Evolutionary conservation across 2,113 vertebrate species (phyloP).

Genomic region (Triplophysa dalaica): DNA sequence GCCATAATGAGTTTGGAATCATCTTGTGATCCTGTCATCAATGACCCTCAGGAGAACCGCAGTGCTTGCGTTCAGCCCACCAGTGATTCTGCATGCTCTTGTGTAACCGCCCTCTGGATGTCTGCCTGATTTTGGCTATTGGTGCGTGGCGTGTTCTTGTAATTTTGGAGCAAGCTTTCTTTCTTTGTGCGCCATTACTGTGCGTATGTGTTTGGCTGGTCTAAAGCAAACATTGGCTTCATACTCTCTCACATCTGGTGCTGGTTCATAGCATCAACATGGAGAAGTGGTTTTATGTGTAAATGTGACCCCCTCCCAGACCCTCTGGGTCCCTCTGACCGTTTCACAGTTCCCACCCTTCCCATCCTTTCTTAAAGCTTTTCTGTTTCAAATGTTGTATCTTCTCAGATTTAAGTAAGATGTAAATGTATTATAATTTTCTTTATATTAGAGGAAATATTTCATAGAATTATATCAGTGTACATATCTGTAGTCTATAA

Average conservation of each 20-base stretch:
- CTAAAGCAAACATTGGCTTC: conserved; percentile 72
- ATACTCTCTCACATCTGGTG: conserved; percentile 77
- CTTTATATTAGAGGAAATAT: background rate
- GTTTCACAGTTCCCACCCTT: conserved; percentile 40
- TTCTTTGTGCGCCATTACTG: background rate
- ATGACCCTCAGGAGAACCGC: conserved; percentile 16
- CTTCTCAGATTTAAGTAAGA: background rate
- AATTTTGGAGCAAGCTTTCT: conserved; percentile 8
- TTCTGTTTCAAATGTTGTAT: conserved; percentile 47
- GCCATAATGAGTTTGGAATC: background rate
- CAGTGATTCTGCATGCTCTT: conserved; percentile 6
- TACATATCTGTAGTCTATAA: too few relatives aligned
- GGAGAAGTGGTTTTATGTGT: conserved; percentile 69
- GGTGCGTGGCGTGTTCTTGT: background rate
- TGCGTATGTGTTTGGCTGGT: conserved; percentile 60
- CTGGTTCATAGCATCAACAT: conserved; percentile 74
- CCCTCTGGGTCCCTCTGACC: conserved; percentile 40
- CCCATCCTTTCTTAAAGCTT: conserved; percentile 28
- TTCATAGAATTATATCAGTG: too few relatives aligned
- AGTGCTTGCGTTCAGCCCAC: background rate
- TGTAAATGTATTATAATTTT: background rate
- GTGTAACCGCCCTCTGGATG: conserved; percentile 3
- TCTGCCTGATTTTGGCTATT: conserved; percentile 15
- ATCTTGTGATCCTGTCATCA: conserved; percentile 10
- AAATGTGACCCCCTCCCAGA: conserved; percentile 56